A percentile compares a stretch with the other conserved stretches of the same genome.
Conservation (phyloP, 2,888 invertebrate species). For the Antheraea yamamai region DNA sequence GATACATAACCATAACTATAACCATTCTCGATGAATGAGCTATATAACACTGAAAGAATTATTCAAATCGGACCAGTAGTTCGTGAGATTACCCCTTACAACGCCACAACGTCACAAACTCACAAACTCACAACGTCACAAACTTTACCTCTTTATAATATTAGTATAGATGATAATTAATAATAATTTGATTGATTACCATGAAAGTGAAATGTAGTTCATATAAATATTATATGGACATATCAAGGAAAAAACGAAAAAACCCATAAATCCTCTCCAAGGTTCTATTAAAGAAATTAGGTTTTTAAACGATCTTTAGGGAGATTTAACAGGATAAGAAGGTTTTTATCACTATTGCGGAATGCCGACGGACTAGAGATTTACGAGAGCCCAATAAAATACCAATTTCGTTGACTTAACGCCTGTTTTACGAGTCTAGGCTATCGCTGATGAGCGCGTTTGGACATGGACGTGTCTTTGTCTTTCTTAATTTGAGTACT, state of each 20-base stretch:
- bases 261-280: neutral
- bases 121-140: no score
- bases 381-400: constrained; percentile 46
- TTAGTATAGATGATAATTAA: no score
- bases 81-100: no score
- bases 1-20: no score
- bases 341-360: constrained; percentile 27
- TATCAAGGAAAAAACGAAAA: neutral
- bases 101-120: no score
- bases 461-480: neutral
- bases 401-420: constrained; percentile 36
- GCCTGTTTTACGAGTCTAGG: constrained; percentile 24
- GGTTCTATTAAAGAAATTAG: constrained; percentile 27
- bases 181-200: neutral
- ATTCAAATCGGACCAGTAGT: no score
- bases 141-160: no score
- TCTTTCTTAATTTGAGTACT: neutral
- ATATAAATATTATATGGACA: neutral
- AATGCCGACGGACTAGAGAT: constrained; percentile 29
- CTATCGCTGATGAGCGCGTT: neutral
- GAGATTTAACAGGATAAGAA: constrained; percentile 27
- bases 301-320: constrained; percentile 27
- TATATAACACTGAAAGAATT: no score
- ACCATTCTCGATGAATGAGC: no score
- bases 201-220: neutral